phyloP scores from a whole-genome alignment of 2,888 invertebrate genomes.

The Mesopsocus fuscifrons region DNA sequence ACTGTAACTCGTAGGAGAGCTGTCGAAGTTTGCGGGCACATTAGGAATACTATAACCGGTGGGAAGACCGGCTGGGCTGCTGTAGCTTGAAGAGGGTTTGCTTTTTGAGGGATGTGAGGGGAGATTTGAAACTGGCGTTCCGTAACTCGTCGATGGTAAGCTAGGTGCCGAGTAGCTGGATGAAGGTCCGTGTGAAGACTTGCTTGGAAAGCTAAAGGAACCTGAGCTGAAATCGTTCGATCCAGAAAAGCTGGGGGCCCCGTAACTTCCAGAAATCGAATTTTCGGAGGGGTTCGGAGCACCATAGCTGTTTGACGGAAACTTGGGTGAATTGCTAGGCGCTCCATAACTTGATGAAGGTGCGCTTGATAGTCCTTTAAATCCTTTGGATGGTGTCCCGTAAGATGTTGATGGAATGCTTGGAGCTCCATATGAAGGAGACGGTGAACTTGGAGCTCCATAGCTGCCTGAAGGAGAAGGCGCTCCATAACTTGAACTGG shows the following conservation, averaged over 20 bases:
- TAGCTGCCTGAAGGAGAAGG: conserved; percentile 13
- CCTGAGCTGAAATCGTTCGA: no score
- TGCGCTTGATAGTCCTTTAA: no score
- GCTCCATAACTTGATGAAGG: no score
- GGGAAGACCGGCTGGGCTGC: neutral
- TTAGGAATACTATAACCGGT: neutral
- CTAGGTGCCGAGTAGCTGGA: neutral
- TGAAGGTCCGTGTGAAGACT: neutral
- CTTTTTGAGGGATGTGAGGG: neutral
- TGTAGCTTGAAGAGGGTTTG: neutral
- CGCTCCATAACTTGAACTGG: conserved; percentile 13
- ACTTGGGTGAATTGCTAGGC: no score
- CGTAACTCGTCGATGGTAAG: neutral
- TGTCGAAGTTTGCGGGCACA: neutral
- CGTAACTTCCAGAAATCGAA: no score
- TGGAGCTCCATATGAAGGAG: conserved; percentile 15
- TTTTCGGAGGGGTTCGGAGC: no score
- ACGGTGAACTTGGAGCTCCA: conserved; percentile 15
- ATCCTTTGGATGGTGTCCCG: no score
- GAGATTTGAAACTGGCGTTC: neutral
- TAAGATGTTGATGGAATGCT: conserved; percentile 21
- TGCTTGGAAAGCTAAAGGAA: neutral
- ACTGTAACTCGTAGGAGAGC: neutral
- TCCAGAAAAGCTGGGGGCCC: no score
- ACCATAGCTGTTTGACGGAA: no score